phyloP scores from a whole-genome alignment of 2,113 vertebrate genomes.

The Bathybates hornii region DNA sequence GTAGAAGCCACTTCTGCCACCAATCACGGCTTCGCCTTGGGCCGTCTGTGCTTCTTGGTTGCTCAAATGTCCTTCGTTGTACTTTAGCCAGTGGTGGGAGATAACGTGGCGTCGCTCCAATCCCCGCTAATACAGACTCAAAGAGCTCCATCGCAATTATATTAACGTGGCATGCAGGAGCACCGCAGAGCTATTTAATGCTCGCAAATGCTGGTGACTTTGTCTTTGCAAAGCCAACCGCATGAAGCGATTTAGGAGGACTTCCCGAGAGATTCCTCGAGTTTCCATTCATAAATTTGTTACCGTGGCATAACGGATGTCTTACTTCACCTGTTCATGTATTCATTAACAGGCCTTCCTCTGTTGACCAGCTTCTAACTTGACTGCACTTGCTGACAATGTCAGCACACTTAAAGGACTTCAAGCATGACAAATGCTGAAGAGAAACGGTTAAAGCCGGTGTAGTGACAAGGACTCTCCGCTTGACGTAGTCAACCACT shows the following conservation, averaged over 20 bases:
- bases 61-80: conserved; percentile 24
- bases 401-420: conserved; percentile 24
- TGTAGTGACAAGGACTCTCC: background rate
- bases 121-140: conserved; percentile 38
- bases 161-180: conserved; percentile 4
- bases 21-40: conserved; percentile 10
- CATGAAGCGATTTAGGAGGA: background rate
- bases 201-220: conserved; percentile 15
- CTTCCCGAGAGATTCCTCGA: background rate
- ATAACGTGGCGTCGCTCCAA: conserved; percentile 57
- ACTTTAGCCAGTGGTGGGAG: conserved; percentile 6
- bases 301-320: background rate
- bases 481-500: background rate
- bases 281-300: conserved; percentile 44
- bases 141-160: conserved; percentile 41
- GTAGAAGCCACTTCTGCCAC: conserved; percentile 4
- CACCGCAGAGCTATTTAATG: conserved; percentile 22
- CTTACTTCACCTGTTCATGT: conserved; percentile 34
- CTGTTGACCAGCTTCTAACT: conserved; percentile 10
- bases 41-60: background rate
- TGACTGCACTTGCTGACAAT: conserved; percentile 15
- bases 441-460: background rate
- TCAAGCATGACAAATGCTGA: conserved; percentile 40
- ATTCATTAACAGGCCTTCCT: conserved; percentile 33
- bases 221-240: conserved; percentile 29